These are phyloP conservation scores for Sebastes baramenuke DNA, from an alignment of 2,797 vertebrate species.

Conservation along the genomic window DNA sequence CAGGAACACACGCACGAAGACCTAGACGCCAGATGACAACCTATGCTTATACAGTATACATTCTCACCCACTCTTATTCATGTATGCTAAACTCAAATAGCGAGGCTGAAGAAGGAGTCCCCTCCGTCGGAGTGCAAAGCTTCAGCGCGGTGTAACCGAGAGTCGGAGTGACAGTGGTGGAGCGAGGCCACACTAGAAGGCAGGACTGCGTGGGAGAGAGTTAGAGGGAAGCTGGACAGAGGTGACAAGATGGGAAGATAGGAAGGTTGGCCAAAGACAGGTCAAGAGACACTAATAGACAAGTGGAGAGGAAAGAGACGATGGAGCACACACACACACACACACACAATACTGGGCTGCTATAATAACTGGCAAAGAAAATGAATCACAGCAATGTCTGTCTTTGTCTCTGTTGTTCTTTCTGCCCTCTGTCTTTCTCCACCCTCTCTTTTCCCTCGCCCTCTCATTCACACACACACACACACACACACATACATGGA, in stretches of 20 bases:
- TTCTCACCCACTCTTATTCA: slow-evolving; percentile 41
- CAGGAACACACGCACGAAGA: slow-evolving; percentile 39
- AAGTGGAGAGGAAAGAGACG: slow-evolving; percentile 29
- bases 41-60: slow-evolving; percentile 46
- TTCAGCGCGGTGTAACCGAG: background rate
- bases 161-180: slow-evolving; percentile 44
- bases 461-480: slow-evolving; percentile 12
- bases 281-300: slow-evolving; percentile 53
- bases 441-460: slow-evolving; percentile 28
- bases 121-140: background rate
- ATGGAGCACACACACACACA: background rate
- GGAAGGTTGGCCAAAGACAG: slow-evolving; percentile 39
- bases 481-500: background rate
- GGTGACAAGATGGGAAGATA: slow-evolving; percentile 55
- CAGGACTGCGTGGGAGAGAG: slow-evolving; percentile 21
- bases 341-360: background rate
- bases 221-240: slow-evolving; percentile 36
- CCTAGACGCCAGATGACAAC: slow-evolving; percentile 48
- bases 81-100: slow-evolving; percentile 28
- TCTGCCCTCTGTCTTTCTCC: slow-evolving; percentile 46
- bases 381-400: slow-evolving; percentile 60
- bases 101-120: slow-evolving; percentile 7
- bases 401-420: slow-evolving; percentile 62
- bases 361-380: slow-evolving; percentile 49
- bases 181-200: slow-evolving; percentile 14